Base-by-base conservation (phyloP, 2,113 vertebrate genomes). In the Ciconia maguari region DNA sequence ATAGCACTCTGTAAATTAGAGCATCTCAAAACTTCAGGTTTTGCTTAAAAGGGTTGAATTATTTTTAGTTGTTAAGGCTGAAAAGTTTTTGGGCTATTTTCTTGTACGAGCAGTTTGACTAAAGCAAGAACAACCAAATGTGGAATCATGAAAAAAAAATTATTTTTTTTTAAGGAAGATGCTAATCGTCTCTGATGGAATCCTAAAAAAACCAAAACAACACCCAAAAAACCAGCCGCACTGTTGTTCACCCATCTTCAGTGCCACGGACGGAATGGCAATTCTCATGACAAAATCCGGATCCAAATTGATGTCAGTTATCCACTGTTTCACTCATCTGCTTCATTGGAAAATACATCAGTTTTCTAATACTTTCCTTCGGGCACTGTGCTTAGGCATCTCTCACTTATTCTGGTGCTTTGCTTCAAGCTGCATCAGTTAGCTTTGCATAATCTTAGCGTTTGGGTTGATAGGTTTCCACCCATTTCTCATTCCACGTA, bases 401-500 rank as follows among this genome's bases (percentile, higher is more conserved):
- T 69, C 65, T 70, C 48, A 3, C 38, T 80, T 55, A 8, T 36
- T 87, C 49, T 11, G 19, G 16, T 51, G n/a, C 70, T 90, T 44
- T 46, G 11, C 58, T 42, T 84, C 44, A 13, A 32, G 49, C n/a
- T 55, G 58, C 49, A 30, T 13, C 55, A 15, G 42, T 29, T 29
- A 41, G 7, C 38, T 93, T 38, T 64, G 38, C 36, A 22, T 8
- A 21, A 48, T 30, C 42, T 38, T 22, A 36, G 30, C 11, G 1
- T 61, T 52, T 26, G 70, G 44, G 44, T 29, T 76, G 64, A 51
- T 34, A 46, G 29, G 17, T 79, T 91, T 89, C 69, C 87, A 58
- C 79, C 65, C 42, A 1, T 36, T 87, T 32, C 52, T 65, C 27
- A 1, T 64, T 34, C 38, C n/a, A 8, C 0, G 0, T 32, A 78